Base-by-base conservation (phyloP, 2,888 invertebrate genomes). In the Hyles lineata region DNA sequence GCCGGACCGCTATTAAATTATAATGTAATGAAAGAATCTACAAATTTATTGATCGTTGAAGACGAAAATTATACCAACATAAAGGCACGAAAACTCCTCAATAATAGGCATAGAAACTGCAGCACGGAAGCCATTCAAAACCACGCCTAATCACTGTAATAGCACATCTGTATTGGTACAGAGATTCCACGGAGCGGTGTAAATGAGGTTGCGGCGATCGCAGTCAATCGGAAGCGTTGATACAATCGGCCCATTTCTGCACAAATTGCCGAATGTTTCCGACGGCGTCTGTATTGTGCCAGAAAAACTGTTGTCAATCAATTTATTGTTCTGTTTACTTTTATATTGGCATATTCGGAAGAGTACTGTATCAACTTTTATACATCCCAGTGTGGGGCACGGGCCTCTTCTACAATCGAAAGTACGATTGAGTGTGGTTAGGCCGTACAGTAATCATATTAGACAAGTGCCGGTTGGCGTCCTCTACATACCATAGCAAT, bases 181-280 rank as follows among this genome's bases (percentile, higher is more conserved):
- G 60, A 21, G 60, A 60, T 60, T 25, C 17, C 60, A 60, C 25
- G 21, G 23, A 17, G n/a, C 55, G 1, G n/a, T 60, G 23, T 60
- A 60, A 60, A 60, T 29, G 60, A 60, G 25, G 25, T 60, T 23
- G 25, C 60, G 17, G 60, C 60, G 17, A 60, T 29, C 9, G 15
- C 60, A 29, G 25, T 60, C 60, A 60, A 60, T 60, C 60, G 60
- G 60, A 60, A 60, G 60, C 15, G 60, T 7, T 55, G 55, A 60
- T 29, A 60, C 23, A 60, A 60, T 25, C 60, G 25, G 25, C 11
- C 60, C 25, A 29, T 60, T 60, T 25, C 25, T 6, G 17, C 15
- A 25, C 25, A 60, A 60, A 60, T 60, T 60, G 60, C 15, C 25
- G 17, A 25, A 23, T 11, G 60, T 25, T 25, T 25, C 60, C 25